Base-by-base conservation (phyloP, 2,797 vertebrate genomes). In the Intellagama lesueurii region DNA sequence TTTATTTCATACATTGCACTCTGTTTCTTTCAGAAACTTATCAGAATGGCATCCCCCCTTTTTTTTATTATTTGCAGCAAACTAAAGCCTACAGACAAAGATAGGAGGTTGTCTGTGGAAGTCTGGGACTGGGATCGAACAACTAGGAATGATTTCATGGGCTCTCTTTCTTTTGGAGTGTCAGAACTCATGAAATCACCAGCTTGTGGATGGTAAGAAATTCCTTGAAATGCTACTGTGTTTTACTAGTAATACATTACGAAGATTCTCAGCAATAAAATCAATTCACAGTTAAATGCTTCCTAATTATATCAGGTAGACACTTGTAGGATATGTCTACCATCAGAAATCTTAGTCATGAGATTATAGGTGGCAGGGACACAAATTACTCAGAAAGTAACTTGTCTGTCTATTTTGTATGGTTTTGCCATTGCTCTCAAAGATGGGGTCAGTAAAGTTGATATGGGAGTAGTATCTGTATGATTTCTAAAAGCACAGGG, bases 41-140 rank as follows among this genome's bases (percentile, higher is more conserved):
- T 81, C 16, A 52, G 9, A 14, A 2, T 68, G 60, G 3, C 47
- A 64, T 80, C 64, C 84, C 84, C 0, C 81, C 90, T 87, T 79
- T 92, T 5, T 91, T n/a, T 24, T 52, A 24, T 56, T 89, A 24
- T 86, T 94, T 87, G 7, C 77, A 99, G 99, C 95, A 99, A 99
- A 93, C 96, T 99, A 88, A 99, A 99, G 94, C 97, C 97, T 0
- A 96, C 97, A 3, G 99, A 99, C 96, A 99, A 99, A 95, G 99
- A 99, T 91, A 98, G 99, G 1, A 97, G 99, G 72, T 97, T 99
- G n/a, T 99, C 99, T 0, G 97, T 99, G 1, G 99, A 99, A 94
- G 97, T 99, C 88, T 99, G 99, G 99, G 99, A 99, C 94, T 99
- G 99, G 99, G 99, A 99, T 93, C 96, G 98, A 80, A 99, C 99